Conservation (phyloP, 2,888 invertebrate species). For the Petrolisthes cinctipes region DNA sequence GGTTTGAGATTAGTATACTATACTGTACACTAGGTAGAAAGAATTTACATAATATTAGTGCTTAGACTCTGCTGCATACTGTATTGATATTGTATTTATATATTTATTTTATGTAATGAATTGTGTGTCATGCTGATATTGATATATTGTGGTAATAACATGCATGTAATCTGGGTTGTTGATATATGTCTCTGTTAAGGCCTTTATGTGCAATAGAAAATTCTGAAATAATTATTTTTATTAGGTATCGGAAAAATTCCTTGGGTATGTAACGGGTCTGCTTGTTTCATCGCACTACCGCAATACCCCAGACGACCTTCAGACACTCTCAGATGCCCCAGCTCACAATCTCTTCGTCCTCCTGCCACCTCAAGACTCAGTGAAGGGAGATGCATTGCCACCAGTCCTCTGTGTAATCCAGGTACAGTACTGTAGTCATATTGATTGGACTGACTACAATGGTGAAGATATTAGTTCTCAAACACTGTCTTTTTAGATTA, state of each 20-base stretch:
- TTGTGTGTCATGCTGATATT: too few relatives aligned
- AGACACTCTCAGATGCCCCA: slow-evolving; percentile 98
- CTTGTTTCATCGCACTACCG: slow-evolving; percentile 99
- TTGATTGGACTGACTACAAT: too few relatives aligned
- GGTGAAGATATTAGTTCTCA: too few relatives aligned
- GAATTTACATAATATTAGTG: too few relatives aligned
- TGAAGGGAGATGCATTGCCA: slow-evolving; percentile 80
- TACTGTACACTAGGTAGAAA: neutral
- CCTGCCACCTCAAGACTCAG: slow-evolving; percentile 82
- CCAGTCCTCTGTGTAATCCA: slow-evolving; percentile 78
- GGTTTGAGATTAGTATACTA: slow-evolving; percentile 71
- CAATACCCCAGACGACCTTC: slow-evolving; percentile 98
- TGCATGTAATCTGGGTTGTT: too few relatives aligned
- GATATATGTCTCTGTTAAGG: neutral
- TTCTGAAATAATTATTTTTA: neutral
- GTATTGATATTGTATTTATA: too few relatives aligned
- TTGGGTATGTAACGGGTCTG: slow-evolving; percentile 91
- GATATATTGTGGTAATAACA: too few relatives aligned
- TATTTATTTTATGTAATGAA: too few relatives aligned
- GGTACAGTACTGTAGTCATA: slow-evolving; percentile 33
- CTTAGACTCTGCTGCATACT: too few relatives aligned
- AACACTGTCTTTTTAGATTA: too few relatives aligned
- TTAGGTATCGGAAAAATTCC: slow-evolving; percentile 82
- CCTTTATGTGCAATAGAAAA: neutral
- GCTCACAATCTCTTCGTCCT: slow-evolving; percentile 97